These are phyloP conservation scores for Fregetta grallaria DNA, from an alignment of 2,113 vertebrate species.

Conservation along the genomic window DNA sequence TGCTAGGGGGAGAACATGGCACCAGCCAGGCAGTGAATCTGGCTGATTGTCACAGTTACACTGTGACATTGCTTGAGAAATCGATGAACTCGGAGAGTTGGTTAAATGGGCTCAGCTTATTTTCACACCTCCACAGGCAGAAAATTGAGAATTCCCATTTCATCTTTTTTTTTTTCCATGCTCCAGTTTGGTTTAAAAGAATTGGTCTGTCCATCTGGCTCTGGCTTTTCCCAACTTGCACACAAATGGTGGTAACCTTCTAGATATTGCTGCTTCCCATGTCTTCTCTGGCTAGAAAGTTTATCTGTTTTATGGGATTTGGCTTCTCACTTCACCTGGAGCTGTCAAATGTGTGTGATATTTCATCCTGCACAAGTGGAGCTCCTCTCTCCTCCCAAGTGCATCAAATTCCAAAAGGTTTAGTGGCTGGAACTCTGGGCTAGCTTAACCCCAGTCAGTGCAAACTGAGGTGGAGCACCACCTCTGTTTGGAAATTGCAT, in stretches of 20 bases:
- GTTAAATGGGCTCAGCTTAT: neutral
- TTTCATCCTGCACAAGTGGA: neutral
- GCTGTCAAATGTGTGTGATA: neutral
- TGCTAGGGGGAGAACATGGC: neutral
- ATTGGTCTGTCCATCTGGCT: neutral
- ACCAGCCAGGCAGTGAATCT: neutral
- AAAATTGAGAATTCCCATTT: neutral
- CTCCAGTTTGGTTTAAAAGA: neutral
- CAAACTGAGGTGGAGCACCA: neutral
- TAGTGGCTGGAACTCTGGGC: neutral
- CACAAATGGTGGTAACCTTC: constrained; percentile 71
- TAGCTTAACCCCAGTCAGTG: neutral
- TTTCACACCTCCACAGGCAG: neutral
- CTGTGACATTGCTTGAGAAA: neutral
- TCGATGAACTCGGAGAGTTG: neutral
- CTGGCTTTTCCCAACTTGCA: neutral
- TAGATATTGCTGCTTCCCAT: constrained; percentile 67
- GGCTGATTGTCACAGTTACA: neutral
- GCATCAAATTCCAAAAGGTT: neutral
- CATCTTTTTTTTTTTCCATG: neutral
- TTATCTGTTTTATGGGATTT: neutral
- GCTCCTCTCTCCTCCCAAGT: neutral
- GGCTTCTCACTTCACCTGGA: neutral
- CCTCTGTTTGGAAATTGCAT: neutral
- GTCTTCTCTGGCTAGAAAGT: neutral